These are phyloP conservation scores for Synaphobranchus kaupii DNA, from an alignment of 2,797 vertebrate species.

Conservation along the genomic window DNA sequence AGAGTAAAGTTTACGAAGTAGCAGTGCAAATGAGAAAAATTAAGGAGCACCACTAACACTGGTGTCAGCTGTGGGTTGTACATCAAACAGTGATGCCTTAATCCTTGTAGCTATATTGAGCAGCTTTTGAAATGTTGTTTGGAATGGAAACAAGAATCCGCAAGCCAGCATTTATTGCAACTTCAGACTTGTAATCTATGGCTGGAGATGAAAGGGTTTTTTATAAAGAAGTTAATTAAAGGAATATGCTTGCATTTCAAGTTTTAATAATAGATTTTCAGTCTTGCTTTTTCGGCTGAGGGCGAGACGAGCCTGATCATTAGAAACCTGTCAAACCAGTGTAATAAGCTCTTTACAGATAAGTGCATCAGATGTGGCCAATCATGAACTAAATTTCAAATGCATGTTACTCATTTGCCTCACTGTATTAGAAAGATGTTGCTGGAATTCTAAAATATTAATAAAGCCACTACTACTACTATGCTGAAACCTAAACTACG, in stretches of 20 bases:
- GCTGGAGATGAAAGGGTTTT: background rate
- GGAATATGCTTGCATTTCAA: background rate
- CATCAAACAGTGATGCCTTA: background rate
- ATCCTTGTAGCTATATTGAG: background rate
- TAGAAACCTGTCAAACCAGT: background rate
- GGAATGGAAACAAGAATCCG: background rate
- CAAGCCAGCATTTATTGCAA: background rate
- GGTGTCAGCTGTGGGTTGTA: background rate
- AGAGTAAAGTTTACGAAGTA: background rate
- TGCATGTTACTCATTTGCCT: background rate
- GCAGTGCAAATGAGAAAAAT: background rate
- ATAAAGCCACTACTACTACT: no score
- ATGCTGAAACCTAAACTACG: no score
- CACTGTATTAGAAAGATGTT: background rate
- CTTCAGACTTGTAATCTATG: background rate
- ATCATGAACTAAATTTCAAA: background rate
- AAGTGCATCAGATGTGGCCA: background rate
- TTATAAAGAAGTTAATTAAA: background rate
- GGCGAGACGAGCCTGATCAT: background rate
- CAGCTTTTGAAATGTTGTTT: background rate
- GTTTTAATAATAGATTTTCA: background rate
- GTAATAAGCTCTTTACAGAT: background rate
- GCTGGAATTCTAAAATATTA: background rate
- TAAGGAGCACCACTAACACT: background rate
- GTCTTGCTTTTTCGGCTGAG: background rate